These are phyloP conservation scores for Prionailurus viverrinus DNA, from an alignment of 2,113 vertebrate species.

Conservation along the genomic window DNA sequence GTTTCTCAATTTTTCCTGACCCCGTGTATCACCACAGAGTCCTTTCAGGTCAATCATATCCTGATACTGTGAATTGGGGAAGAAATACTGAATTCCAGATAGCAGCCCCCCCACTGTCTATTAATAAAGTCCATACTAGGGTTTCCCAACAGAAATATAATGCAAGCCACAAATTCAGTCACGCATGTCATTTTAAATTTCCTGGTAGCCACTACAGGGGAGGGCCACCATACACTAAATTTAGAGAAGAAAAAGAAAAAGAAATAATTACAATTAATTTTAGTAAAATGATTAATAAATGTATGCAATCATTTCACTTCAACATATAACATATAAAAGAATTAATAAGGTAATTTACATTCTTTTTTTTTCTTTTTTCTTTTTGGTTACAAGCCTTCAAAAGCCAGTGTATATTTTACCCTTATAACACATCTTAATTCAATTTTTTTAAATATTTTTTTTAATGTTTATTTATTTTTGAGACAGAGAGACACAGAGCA, in stretches of 20 bases:
- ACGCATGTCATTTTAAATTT: background rate
- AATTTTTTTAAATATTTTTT: too few relatives aligned
- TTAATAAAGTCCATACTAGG: background rate
- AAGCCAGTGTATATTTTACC: background rate
- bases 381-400: background rate
- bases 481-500: too few relatives aligned
- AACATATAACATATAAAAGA: background rate
- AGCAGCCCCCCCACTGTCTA: background rate
- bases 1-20: background rate
- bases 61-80: background rate
- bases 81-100: background rate
- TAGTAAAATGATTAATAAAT: slow-evolving; percentile 30
- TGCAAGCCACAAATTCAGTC: background rate
- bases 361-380: background rate
- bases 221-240: background rate
- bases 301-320: background rate
- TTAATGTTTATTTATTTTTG: too few relatives aligned
- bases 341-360: background rate
- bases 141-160: background rate
- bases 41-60: background rate
- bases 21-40: background rate
- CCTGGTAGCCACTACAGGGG: background rate
- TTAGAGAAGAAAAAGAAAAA: background rate
- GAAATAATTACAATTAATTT: slow-evolving; percentile 6
- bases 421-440: background rate